A percentile compares a stretch with the other conserved stretches of the same genome.
Evolutionary conservation across 2,797 vertebrate species (phyloP).

Genomic region (Diplodus sargus): DNA sequence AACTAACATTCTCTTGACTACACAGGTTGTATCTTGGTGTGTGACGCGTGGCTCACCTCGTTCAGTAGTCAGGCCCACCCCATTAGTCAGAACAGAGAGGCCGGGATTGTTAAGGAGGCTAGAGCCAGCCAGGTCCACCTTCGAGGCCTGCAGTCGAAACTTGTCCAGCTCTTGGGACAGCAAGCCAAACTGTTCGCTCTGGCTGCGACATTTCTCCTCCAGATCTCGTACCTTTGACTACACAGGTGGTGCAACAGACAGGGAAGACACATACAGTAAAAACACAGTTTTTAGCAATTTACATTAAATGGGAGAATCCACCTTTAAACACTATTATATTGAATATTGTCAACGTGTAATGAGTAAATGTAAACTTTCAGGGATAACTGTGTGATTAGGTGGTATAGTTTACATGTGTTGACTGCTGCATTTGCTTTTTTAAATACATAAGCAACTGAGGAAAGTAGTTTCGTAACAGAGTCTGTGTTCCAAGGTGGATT

Average conservation of each 20-base stretch:
- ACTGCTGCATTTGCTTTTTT: background rate
- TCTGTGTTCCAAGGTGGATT: constrained; percentile 23
- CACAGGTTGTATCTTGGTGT: background rate
- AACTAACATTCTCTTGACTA: background rate
- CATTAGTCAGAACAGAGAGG: constrained; percentile 84
- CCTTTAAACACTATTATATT: background rate
- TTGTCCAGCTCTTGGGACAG: constrained; percentile 94
- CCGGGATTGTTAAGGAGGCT: constrained; percentile 84
- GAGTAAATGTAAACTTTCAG: background rate
- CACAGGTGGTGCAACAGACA: constrained; percentile 5
- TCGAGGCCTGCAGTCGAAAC: constrained; percentile 93
- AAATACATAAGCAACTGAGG: constrained; percentile 1
- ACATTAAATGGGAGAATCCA: constrained; percentile 17
- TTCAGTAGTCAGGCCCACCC: constrained; percentile 82
- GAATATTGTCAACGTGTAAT: background rate
- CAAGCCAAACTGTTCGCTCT: constrained; percentile 94
- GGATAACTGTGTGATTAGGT: background rate
- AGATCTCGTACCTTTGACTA: constrained; percentile 96
- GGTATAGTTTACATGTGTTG: background rate
- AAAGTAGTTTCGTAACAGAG: background rate
- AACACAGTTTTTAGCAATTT: background rate
- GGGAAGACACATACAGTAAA: background rate
- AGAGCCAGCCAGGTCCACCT: constrained; percentile 87
- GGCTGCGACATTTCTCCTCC: constrained; percentile 95
- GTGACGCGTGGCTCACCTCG: constrained; percentile 77